phyloP scores from a whole-genome alignment of 1,140 invertebrate species.

The Bombus terrestris region DNA sequence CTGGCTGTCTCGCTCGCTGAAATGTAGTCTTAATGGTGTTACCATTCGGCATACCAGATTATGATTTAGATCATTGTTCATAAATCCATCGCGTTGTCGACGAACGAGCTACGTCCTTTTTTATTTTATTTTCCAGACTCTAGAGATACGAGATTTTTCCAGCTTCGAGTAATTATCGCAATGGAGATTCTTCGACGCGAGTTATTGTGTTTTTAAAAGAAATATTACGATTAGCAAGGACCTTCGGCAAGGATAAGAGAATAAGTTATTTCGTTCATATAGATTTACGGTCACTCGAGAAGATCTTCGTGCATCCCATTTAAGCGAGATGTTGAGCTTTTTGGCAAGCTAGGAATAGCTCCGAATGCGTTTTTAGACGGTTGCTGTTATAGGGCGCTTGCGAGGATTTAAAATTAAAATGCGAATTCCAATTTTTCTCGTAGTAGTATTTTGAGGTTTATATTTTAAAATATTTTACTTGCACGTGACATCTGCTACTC shows the following conservation, averaged over 20 bases:
- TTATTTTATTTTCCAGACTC: background rate
- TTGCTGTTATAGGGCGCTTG: background rate
- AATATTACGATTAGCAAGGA: too few relatives aligned
- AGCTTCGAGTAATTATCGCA: background rate
- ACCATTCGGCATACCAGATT: slow-evolving; percentile 41
- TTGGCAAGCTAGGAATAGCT: background rate
- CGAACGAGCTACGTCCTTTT: too few relatives aligned
- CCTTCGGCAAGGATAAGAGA: background rate
- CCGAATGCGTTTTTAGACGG: background rate
- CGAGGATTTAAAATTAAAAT: background rate
- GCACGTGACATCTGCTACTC: background rate
- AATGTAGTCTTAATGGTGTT: slow-evolving; percentile 56
- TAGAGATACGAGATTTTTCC: background rate
- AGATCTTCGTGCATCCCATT: background rate
- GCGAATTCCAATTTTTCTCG: background rate
- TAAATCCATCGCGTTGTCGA: slow-evolving; percentile 13
- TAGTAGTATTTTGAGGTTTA: background rate
- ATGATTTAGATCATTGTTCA: slow-evolving; percentile 45
- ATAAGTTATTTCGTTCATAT: background rate
- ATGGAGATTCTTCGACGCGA: too few relatives aligned
- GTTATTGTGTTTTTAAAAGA: too few relatives aligned
- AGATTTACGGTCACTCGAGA: too few relatives aligned
- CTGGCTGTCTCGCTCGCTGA: slow-evolving; percentile 25
- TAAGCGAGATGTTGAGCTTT: background rate
- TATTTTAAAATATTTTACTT: background rate